phyloP scores from a whole-genome alignment of 2,888 invertebrate genomes.

The Folsomia candida region DNA sequence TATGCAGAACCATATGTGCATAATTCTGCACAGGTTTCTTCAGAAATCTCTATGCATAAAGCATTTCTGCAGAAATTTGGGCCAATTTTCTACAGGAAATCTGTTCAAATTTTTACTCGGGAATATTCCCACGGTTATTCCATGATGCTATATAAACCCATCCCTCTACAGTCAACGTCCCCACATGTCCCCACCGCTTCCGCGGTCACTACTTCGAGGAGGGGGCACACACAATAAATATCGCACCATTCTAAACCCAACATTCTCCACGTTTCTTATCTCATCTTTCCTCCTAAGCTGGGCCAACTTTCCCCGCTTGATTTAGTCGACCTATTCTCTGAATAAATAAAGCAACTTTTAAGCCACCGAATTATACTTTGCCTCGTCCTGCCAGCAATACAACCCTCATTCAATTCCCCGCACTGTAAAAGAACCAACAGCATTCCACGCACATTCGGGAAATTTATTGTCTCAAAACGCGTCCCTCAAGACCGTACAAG shows the following conservation, averaged over 20 bases:
- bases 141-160: too few species aligned
- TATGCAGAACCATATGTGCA: too few species aligned
- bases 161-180: too few species aligned
- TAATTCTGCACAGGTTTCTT: too few species aligned
- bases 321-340: not conserved
- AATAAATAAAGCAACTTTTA: slow-evolving; percentile 18
- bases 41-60: too few species aligned
- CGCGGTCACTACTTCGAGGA: too few species aligned
- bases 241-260: not conserved
- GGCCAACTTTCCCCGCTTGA: slow-evolving; percentile 1
- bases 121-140: too few species aligned
- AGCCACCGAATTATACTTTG: slow-evolving; percentile 12
- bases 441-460: slow-evolving; percentile 14
- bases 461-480: slow-evolving; percentile 14
- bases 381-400: not conserved
- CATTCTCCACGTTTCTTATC: slow-evolving; percentile 2
- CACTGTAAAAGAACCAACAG: not conserved
- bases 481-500: slow-evolving; percentile 2
- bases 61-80: too few species aligned
- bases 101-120: too few species aligned
- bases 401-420: not conserved
- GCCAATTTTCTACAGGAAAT: too few species aligned
- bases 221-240: not conserved
- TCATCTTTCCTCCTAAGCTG: not conserved
- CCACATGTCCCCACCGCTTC: too few species aligned